These are phyloP conservation scores for Ophioninae sp. DNA, from an alignment of 2,888 invertebrate genomes.

Conservation along the genomic window DNA sequence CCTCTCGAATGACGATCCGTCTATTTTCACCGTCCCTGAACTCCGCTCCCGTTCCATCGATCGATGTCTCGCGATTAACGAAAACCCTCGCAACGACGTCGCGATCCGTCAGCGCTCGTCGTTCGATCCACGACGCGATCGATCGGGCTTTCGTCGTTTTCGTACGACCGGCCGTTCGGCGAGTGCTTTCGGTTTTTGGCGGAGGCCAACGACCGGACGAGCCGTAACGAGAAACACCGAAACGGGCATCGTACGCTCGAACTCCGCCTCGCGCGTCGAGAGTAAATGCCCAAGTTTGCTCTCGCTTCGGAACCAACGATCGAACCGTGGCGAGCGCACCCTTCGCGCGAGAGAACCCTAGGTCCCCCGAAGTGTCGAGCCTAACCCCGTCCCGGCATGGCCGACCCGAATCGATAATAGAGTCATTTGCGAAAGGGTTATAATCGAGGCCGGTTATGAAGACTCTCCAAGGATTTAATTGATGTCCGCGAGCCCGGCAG, in stretches of 20 bases:
- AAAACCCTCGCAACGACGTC: background rate
- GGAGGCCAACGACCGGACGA: background rate
- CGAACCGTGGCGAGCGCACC: background rate
- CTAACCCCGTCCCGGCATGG: constrained; percentile 36
- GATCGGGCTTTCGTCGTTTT: background rate
- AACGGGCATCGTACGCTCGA: too few species aligned
- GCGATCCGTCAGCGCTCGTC: background rate
- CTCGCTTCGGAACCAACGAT: background rate
- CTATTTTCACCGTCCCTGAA: constrained; percentile 50
- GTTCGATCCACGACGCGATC: background rate
- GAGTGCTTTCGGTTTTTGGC: background rate
- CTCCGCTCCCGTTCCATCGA: constrained; percentile 54
- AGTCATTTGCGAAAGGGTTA: constrained; percentile 76
- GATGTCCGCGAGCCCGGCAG: constrained; percentile 68
- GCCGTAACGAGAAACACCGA: too few species aligned
- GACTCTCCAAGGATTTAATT: constrained; percentile 72
- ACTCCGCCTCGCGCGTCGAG: too few species aligned
- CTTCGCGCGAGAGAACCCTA: background rate
- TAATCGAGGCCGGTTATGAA: constrained; percentile 63
- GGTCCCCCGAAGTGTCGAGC: constrained; percentile 15
- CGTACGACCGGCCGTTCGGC: background rate
- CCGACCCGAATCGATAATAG: constrained; percentile 73
- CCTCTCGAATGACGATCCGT: constrained; percentile 57
- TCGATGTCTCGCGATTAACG: constrained; percentile 45
- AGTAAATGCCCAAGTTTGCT: too few species aligned